These are phyloP conservation scores for Isotomurus palustris DNA, from an alignment of 2,888 invertebrate genomes.

Conservation along the genomic window DNA sequence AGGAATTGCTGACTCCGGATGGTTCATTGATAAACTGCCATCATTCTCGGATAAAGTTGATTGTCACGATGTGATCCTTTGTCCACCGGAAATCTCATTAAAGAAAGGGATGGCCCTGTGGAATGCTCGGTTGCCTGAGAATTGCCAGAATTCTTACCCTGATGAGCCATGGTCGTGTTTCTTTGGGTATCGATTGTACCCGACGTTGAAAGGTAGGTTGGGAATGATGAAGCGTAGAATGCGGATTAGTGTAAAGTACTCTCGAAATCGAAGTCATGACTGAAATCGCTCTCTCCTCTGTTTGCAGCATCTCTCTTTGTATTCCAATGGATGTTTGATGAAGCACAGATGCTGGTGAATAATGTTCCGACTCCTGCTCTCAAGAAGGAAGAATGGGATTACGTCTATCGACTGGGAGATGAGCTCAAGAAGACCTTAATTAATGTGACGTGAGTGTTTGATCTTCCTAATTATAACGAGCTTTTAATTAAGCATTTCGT, in stretches of 20 bases:
- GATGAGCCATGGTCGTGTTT: conserved; percentile 85
- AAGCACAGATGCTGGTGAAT: conserved; percentile 88
- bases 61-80: conserved; percentile 54
- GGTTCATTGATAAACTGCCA: conserved; percentile 85
- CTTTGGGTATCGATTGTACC: conserved; percentile 83
- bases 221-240: background rate
- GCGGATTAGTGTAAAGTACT: background rate
- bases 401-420: conserved; percentile 84
- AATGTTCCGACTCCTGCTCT: conserved; percentile 85
- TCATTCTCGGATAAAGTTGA: conserved; percentile 57
- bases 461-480: background rate
- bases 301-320: conserved; percentile 78
- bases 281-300: conserved; percentile 28
- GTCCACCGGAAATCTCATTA: conserved; percentile 63
- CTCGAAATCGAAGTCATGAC: background rate
- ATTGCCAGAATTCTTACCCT: conserved; percentile 65
- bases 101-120: conserved; percentile 71
- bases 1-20: conserved; percentile 87
- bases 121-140: conserved; percentile 73
- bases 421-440: conserved; percentile 74
- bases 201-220: conserved; percentile 69
- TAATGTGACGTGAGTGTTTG: conserved; percentile 63
- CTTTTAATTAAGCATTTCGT: background rate
- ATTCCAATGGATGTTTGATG: conserved; percentile 92
- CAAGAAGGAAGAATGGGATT: conserved; percentile 81